phyloP scores from a whole-genome alignment of 1,140 invertebrate species.

The Platyscapa corneri region DNA sequence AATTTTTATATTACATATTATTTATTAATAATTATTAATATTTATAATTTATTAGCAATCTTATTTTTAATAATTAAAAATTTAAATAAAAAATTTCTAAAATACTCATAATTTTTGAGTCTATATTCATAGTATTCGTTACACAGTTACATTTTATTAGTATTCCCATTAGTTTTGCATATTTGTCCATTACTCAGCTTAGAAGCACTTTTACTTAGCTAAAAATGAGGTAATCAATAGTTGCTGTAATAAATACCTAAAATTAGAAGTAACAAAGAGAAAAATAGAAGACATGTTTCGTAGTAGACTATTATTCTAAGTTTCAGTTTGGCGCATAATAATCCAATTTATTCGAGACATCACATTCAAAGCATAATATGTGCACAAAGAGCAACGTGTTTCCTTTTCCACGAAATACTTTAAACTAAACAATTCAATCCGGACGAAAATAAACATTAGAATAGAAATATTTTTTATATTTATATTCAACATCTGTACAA shows the following conservation, averaged over 20 bases:
- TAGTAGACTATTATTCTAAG: slow-evolving; percentile 27
- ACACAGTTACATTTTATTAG: neutral
- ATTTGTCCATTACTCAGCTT: neutral
- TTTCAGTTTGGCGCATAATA: slow-evolving; percentile 8
- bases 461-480: no score
- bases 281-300: slow-evolving; percentile 5
- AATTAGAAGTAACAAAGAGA: slow-evolving; percentile 21
- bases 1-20: no score
- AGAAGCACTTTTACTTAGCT: neutral
- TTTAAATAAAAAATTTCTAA: no score
- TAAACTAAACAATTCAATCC: neutral
- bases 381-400: neutral
- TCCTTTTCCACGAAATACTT: neutral
- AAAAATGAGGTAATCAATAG: neutral
- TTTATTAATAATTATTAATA: no score
- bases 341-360: slow-evolving; percentile 18
- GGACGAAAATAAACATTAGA: neutral
- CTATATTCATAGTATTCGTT: neutral
- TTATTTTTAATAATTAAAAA: no score
- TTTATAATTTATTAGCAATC: no score
- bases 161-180: neutral
- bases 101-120: no score
- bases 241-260: slow-evolving; percentile 7
- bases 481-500: no score
- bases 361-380: neutral